These are phyloP conservation scores for Tupaia chinensis DNA, from an alignment of 2,113 vertebrate species.

Conservation along the genomic window DNA sequence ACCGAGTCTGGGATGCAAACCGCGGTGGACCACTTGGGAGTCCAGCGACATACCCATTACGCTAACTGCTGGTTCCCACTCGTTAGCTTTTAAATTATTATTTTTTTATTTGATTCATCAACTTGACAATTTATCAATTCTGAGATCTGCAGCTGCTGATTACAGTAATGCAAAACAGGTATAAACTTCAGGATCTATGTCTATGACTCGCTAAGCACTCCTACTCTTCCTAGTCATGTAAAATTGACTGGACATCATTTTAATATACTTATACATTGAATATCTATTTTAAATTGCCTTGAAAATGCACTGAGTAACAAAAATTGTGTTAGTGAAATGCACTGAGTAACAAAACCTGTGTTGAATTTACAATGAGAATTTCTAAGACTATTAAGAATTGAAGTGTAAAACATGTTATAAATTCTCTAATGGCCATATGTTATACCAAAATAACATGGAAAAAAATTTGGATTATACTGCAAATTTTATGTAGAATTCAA, in stretches of 20 bases:
- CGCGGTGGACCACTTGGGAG: no score
- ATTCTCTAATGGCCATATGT: background rate
- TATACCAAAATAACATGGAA: constrained; percentile 20
- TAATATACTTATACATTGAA: background rate
- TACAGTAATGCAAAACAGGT: background rate
- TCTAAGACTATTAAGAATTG: constrained; percentile 36
- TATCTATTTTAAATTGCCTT: background rate
- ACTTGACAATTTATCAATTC: background rate
- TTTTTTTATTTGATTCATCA: constrained; percentile 55
- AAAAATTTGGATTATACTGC: background rate
- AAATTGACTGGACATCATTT: background rate
- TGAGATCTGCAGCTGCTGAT: background rate
- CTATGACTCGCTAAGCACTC: background rate
- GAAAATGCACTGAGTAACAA: background rate
- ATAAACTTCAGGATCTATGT: background rate
- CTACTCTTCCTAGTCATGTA: background rate
- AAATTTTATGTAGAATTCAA: background rate
- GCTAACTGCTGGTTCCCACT: background rate
- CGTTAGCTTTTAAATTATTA: constrained; percentile 24
- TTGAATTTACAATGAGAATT: background rate
- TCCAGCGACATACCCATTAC: no score
- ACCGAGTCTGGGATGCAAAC: no score
- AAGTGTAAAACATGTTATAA: background rate
- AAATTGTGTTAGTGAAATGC: background rate
- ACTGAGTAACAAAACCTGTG: background rate